Base-by-base conservation (phyloP, 35 echinoderm and acorn worm genomes). In the Holothuria glaberrima region DNA sequence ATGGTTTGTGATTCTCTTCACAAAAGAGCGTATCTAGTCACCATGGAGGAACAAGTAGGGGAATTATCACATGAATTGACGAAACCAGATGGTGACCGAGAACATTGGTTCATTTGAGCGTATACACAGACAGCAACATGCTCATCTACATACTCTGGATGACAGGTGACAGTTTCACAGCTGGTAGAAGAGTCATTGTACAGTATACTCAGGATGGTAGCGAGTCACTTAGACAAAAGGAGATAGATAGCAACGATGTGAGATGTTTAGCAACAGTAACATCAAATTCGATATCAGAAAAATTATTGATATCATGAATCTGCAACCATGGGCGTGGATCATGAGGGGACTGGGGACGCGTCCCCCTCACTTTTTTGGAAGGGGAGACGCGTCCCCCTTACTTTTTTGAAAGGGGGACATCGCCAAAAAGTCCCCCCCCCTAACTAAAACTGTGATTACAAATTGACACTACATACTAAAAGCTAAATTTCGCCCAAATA, bases 71-170 rank as follows among this genome's bases (percentile, higher is more conserved):
- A 32, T 33, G 30, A 73, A n/a, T n/a, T n/a, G n/a, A n/a, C n/a
- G n/a, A n/a, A n/a, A n/a, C n/a, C n/a, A n/a, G n/a, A n/a, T n/a
- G 32, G 29, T 73, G 16, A 29, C 19, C 26, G 32, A 73, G 6
- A 13, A 29, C 7, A 18, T 73, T 24, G 24, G 9, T 24, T 19
- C 26, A 24, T 31, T 18, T 32, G 26, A 73, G 70, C 7, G 70
- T 32, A 32, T 73, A 29, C 19, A 32, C 69, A 17, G 70, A 73
- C 19, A 73, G 19, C 29, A 73, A 33, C 32, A 29, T 24, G 30
- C 32, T 73, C 10, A 33, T 73, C 30, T 73, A 73, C 70, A 73
- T 73, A 29, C 19, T 73, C 12, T 73, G 70, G 70, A 33, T n/a
- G n/a, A n/a, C n/a, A n/a, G n/a, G n/a, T n/a, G n/a, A n/a, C n/a